A percentile compares a stretch with the other conserved stretches of the same genome.
Conservation (phyloP, 1,140 invertebrate species). For the Sycophila sp. region DNA sequence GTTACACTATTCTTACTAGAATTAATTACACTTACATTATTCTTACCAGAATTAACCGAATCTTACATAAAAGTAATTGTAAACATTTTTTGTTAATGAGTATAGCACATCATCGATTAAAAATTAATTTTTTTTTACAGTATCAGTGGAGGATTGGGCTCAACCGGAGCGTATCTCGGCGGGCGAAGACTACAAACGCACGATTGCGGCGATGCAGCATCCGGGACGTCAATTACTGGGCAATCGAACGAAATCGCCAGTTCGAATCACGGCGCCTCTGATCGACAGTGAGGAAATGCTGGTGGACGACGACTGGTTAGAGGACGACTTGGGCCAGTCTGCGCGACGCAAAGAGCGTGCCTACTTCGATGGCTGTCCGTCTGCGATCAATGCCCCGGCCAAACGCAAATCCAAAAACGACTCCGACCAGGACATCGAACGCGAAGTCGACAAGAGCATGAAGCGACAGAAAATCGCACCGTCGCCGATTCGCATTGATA, state of each 20-base stretch:
- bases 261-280: slow-evolving; percentile 49
- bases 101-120: background rate
- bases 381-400: background rate
- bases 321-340: slow-evolving; percentile 56
- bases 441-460: slow-evolving; percentile 23
- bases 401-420: slow-evolving; percentile 27
- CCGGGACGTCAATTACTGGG: background rate
- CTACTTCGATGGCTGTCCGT: background rate
- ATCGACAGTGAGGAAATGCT: slow-evolving; percentile 59
- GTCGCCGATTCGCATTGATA: too few species aligned
- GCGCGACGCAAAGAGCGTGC: slow-evolving; percentile 3
- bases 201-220: slow-evolving; percentile 52
- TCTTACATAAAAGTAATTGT: too few species aligned
- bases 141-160: slow-evolving; percentile 25
- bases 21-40: too few species aligned
- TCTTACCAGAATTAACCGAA: too few species aligned
- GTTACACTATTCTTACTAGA: too few species aligned
- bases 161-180: slow-evolving; percentile 49
- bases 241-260: background rate
- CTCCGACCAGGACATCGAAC: background rate
- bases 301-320: slow-evolving; percentile 57
- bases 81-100: too few species aligned
- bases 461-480: slow-evolving; percentile 39
- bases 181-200: slow-evolving; percentile 56
- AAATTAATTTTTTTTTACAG: slow-evolving; percentile 1